Base-by-base conservation (phyloP, 92 coral and sea anemone genomes). In the Parazoanthus swiftii region DNA sequence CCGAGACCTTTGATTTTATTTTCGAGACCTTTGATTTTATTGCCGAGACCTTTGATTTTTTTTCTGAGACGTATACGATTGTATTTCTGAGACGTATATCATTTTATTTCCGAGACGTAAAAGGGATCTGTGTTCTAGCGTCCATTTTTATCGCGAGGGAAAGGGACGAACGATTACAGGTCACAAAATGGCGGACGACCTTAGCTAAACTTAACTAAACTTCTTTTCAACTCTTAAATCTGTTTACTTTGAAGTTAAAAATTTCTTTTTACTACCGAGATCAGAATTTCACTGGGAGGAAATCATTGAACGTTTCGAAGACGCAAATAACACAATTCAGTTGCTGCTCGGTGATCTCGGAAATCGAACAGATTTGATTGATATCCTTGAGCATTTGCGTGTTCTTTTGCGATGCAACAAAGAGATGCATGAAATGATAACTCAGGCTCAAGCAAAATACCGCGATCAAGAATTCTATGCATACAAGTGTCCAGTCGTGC, bases 321-420 rank as follows among this genome's bases (percentile, higher is more conserved):
- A 29, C 33, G 33, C 33, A 29, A 29, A 80, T 33, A 63, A 80
- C 85, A 80, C 85, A 26, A 80, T 80, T 56, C 51, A 56, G 73
- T 80, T 80, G 48, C 9, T 80, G 37, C 68, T 80, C 23, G 72
- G 26, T 56, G 85, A 80, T 63, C 71, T 80, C 44, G 85, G 85
- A 80, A 80, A 80, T 80, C 50, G 85, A 80, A 80, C 73, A 56
- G 85, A 80, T 80, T 80, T 80, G 68, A 80, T 14, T 11, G 85
- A 80, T 38, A 33, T 80, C 71, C 72, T 80, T 20, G 71, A 80
- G 85, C 73, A 80, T 21, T 56, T 80, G 15, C 38, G 42, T 10
- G 85, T 80, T 56, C 85, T 80, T 80, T 20, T 59, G n/a, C 38
- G 72, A 80, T 58, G 72, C 72, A 50, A 80, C 38, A 36, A 63